Base-by-base conservation (phyloP, 2,888 invertebrate genomes). In the Ornithoptera alexandrae region DNA sequence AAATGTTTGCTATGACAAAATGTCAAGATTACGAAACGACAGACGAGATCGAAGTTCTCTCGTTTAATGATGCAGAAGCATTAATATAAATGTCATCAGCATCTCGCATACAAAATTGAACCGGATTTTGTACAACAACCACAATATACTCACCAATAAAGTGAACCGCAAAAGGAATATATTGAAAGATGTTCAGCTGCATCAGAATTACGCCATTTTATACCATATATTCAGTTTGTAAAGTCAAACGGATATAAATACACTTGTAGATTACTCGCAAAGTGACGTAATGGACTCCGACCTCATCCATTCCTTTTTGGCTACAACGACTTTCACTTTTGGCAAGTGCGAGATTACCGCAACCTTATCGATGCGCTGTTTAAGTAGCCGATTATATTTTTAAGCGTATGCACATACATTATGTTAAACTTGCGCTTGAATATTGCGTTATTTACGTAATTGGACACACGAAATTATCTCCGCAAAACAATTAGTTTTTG, bases 291-390 rank as follows among this genome's bases (percentile, higher is more conserved):
- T 73, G 71, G 72, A 72, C 64, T 74, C 62, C 80, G 83, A 81
- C 85, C 84, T 85, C 82, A 76, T 74, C 77, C 70, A 78, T 80
- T 79, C 82, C 78, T 81, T 81, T 86, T 86, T 82, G 85, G 85
- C 73, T 72, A 75, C 74, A 74, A 77, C 81, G 70, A 84, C 87
- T 87, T 87, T 87, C 86, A 86, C 87, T 87, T 87, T 84, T 81
- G 76, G 79, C 77, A 66, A 74, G 77, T 75, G 75, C 76, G 73
- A 76, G 76, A 76, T 75, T 68, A 68, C 67, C 64, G 68, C 67
- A 65, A 63, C 30, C 67, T 67, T 71, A 70, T 66, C 67, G 74
- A 72, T 74, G 66, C 67, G 69, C 70, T 69, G 70, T 69, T 53
- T 65, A 73, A 61, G 60, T 58, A 70, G 62, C 42, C 36, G 22